Base-by-base conservation (phyloP, 1,140 invertebrate species). In the Anoplolepis gracilipes region DNA sequence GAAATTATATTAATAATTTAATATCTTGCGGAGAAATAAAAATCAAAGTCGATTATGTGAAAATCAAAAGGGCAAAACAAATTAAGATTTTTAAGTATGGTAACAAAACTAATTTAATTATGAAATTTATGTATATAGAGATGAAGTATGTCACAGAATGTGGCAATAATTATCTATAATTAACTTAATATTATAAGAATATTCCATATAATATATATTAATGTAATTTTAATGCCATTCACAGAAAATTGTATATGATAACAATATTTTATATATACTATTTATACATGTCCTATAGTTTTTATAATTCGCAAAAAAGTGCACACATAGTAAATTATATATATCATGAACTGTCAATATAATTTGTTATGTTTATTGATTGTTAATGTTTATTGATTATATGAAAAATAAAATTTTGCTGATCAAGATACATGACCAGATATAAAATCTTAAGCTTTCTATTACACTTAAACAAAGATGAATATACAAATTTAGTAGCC, bases 221-320 rank as follows among this genome's bases (percentile, higher is more conserved):
- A 73, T 82, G n/a, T 57, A 82, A 61, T 82, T 82, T 59, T 57
- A 82, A 73, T 82, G 36, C 67, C 39, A 82, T 82, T 82, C 78
- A n/a, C n/a, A 82, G 55, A 82, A 82, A 82, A 73, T 33, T 82
- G 19, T 81, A 72, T 79, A 79, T 78, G 16, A 42, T 78, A 79
- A 57, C 77, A 79, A 79, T 70, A 70, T 69, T 79, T 28, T 19
- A 65, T 64, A 33, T 64, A 39, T n/a, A 64, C 10, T 65, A 65
- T 65, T 65, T 67, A 67, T 67, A 65, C 33, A 65, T 39, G 2
- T 28, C n/a, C 30, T 65, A 53, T 72, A 72, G 0, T n/a, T 72
- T 53, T 72, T n/a, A 19, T 49, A 72, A 55, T 72, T 53, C 33
- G 28, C 55, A 73, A 72, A 59, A n/a, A 81, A 70, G 13, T 33